phyloP scores from a whole-genome alignment of 2,113 vertebrate species.

The Lathamus discolor region DNA sequence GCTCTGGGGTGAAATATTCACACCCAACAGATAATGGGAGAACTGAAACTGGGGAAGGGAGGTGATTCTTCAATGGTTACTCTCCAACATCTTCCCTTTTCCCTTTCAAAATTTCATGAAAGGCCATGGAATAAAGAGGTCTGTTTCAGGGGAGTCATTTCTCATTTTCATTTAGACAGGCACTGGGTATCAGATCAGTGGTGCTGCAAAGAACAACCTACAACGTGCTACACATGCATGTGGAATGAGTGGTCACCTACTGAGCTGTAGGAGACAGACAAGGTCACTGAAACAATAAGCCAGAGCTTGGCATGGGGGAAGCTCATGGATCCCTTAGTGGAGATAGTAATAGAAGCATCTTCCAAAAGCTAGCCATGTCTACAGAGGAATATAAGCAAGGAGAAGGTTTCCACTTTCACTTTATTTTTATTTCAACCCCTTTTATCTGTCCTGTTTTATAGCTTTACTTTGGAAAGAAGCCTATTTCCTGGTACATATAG shows the following conservation, averaged over 20 bases:
- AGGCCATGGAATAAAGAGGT: neutral
- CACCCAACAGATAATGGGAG: neutral
- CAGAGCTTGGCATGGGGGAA: neutral
- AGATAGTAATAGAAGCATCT: neutral
- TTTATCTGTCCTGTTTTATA: conserved; percentile 62
- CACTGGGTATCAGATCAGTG: neutral
- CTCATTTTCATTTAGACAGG: neutral
- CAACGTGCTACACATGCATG: neutral
- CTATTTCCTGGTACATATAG: conserved; percentile 59
- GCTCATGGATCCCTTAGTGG: neutral
- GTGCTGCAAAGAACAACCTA: neutral
- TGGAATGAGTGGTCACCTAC: neutral
- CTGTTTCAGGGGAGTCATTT: neutral
- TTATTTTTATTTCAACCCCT: conserved; percentile 56
- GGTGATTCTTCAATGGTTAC: neutral
- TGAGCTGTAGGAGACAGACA: neutral
- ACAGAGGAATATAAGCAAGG: neutral
- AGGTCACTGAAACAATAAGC: neutral
- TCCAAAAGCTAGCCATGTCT: neutral
- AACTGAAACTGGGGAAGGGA: neutral
- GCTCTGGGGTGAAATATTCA: neutral
- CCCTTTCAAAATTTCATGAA: neutral
- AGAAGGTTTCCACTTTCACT: conserved; percentile 46
- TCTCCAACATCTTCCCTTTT: neutral
- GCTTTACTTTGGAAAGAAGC: conserved; percentile 60